A percentile compares a stretch with the other conserved stretches of the same genome.
Conservation (phyloP, 1,140 invertebrate species). For the Rhopalosiphum padi region DNA sequence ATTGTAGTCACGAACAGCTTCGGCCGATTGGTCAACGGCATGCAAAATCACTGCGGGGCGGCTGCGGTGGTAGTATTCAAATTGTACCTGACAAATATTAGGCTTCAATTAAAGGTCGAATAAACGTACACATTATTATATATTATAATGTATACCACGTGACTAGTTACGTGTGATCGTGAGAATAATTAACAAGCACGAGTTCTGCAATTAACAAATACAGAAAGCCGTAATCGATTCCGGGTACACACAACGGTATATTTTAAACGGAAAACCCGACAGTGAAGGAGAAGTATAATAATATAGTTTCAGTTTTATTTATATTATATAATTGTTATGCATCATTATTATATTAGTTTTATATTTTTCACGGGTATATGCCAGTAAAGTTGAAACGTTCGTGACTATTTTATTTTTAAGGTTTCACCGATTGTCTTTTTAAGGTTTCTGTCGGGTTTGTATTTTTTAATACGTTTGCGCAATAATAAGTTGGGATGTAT, state of each 20-base stretch:
- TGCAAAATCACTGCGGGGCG: not conserved
- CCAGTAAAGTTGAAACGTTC: not conserved
- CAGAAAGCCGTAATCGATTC: not conserved
- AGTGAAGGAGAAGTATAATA: not conserved
- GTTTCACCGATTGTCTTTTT: not conserved
- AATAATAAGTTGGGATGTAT: not conserved
- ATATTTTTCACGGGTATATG: not conserved
- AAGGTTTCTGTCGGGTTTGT: not conserved
- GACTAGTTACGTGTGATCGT: not conserved
- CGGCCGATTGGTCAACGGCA: not conserved
- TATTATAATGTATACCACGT: not conserved
- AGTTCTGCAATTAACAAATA: not conserved
- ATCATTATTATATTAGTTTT: not conserved
- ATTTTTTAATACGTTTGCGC: not conserved
- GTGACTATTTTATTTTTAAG: conserved; percentile 7
- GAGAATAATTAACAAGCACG: not conserved
- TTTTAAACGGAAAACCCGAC: not conserved
- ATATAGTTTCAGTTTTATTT: not conserved
- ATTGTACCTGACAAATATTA: not conserved
- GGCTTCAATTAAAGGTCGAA: not conserved
- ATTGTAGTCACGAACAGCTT: not conserved
- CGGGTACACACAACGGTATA: not conserved
- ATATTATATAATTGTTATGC: not conserved
- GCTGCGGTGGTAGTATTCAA: not conserved
- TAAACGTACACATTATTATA: not conserved